Percentiles rank a stretch among this genome's conserved stretches.
Conservation (phyloP, 2,888 invertebrate species). For the Heliothis peltigera region DNA sequence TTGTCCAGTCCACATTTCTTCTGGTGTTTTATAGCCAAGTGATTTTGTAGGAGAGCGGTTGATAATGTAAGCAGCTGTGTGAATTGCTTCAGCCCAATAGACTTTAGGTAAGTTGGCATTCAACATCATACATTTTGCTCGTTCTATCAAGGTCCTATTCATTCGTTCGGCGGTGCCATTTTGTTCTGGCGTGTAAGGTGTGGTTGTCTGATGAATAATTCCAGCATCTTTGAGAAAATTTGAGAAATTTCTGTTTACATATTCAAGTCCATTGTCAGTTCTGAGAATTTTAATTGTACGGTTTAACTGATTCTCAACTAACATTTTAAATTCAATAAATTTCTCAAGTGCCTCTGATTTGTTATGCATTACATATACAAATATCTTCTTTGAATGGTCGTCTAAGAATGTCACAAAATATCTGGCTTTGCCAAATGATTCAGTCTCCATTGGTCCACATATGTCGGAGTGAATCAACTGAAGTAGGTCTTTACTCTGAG, state of each 20-base stretch:
- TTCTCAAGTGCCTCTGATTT: conserved; percentile 24
- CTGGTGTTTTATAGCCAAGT: background rate
- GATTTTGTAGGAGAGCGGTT: conserved; percentile 8
- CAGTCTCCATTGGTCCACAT: background rate
- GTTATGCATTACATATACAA: conserved; percentile 29
- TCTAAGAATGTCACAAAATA: conserved; percentile 29
- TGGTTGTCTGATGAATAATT: conserved; percentile 7
- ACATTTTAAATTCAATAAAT: too few species aligned
- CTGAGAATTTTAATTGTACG: conserved; percentile 32
- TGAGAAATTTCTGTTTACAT: conserved; percentile 17
- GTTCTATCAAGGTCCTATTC: conserved; percentile 14
- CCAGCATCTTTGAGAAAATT: conserved; percentile 6
- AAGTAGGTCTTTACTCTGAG: background rate
- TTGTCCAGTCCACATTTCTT: conserved; percentile 13
- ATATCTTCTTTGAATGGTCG: conserved; percentile 38
- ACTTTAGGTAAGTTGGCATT: conserved; percentile 8
- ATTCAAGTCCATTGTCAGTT: conserved; percentile 43
- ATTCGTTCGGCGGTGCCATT: conserved; percentile 11
- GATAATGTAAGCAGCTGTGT: too few species aligned
- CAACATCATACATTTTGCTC: conserved; percentile 10
- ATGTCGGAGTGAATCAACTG: background rate
- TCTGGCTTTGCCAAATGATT: background rate
- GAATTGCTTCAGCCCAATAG: conserved; percentile 24
- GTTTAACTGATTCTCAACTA: conserved; percentile 41
- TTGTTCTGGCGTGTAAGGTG: conserved; percentile 14